Evolutionary conservation across 2,888 invertebrate genomes (phyloP).

Genomic region (Villa cingulata): DNA sequence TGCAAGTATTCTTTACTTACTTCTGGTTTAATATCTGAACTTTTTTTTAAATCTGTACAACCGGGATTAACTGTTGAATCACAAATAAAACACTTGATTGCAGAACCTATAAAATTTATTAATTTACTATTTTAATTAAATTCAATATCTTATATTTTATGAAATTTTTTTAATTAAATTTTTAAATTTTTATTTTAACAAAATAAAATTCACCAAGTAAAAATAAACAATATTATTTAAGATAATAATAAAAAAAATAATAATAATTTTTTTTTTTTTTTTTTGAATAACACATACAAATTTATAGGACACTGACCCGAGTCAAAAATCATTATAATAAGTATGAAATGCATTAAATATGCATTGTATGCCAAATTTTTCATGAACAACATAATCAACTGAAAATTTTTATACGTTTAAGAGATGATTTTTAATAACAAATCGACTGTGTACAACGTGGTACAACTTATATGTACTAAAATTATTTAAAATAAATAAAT

Average conservation of each 20-base stretch:
- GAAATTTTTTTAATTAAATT: too few relatives aligned
- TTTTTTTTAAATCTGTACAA: conserved; percentile 36
- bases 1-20: conserved; percentile 19
- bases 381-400: too few relatives aligned
- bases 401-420: too few relatives aligned
- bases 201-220: too few relatives aligned
- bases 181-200: too few relatives aligned
- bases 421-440: too few relatives aligned
- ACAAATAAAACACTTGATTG: conserved; percentile 43
- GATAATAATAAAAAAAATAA: background rate
- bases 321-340: conserved; percentile 2
- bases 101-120: conserved; percentile 24
- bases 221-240: too few relatives aligned
- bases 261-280: background rate
- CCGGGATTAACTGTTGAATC: conserved; percentile 40
- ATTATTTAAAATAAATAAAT: too few relatives aligned
- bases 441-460: too few relatives aligned
- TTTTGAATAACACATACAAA: background rate
- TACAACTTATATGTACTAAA: too few relatives aligned
- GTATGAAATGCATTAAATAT: conserved; percentile 2
- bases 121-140: too few relatives aligned
- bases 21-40: conserved; percentile 28
- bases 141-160: too few relatives aligned
- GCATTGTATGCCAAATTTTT: background rate
- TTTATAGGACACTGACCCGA: conserved; percentile 3